phyloP scores from a whole-genome alignment of 1,140 invertebrate species.

The Nylanderia fulva region DNA sequence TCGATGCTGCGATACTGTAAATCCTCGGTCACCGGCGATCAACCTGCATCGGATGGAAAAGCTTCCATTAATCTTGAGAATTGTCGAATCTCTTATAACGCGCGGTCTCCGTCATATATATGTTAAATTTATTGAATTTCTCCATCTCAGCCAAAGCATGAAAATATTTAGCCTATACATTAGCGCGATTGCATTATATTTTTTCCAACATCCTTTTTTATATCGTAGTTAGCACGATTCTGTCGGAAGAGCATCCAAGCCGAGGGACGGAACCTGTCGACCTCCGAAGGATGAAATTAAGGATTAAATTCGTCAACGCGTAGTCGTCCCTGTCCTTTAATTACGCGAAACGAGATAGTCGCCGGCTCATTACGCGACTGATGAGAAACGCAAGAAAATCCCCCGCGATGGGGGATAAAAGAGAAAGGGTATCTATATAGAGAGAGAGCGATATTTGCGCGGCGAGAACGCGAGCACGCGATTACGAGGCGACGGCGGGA shows the following conservation, averaged over 20 bases:
- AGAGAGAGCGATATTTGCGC: slow-evolving; percentile 40
- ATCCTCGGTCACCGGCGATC: slow-evolving; percentile 38
- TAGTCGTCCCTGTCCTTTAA: neutral
- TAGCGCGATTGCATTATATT: neutral
- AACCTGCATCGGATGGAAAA: slow-evolving; percentile 5
- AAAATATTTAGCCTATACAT: neutral
- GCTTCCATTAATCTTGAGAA: neutral
- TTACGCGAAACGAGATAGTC: neutral
- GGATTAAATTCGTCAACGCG: neutral
- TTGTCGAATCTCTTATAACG: neutral
- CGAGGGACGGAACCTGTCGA: neutral
- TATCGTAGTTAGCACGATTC: neutral
- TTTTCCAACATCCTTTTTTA: neutral
- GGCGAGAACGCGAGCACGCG: slow-evolving; percentile 39
- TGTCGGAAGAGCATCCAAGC: neutral
- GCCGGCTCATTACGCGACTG: slow-evolving; percentile 6
- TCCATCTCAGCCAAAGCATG: neutral
- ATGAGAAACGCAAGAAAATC: slow-evolving; percentile 29
- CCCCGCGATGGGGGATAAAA: slow-evolving; percentile 2
- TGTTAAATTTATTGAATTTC: neutral
- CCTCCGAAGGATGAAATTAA: neutral
- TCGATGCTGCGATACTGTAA: slow-evolving; percentile 66
- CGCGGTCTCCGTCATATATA: neutral
- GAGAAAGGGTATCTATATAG: neutral
- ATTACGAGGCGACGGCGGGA: slow-evolving; percentile 22